Evolutionary conservation across 64 coral and sea anemone genomes (phyloP), one percentile per base, ranked within the genome.

Genomic region (Porites australiensis): DNA sequence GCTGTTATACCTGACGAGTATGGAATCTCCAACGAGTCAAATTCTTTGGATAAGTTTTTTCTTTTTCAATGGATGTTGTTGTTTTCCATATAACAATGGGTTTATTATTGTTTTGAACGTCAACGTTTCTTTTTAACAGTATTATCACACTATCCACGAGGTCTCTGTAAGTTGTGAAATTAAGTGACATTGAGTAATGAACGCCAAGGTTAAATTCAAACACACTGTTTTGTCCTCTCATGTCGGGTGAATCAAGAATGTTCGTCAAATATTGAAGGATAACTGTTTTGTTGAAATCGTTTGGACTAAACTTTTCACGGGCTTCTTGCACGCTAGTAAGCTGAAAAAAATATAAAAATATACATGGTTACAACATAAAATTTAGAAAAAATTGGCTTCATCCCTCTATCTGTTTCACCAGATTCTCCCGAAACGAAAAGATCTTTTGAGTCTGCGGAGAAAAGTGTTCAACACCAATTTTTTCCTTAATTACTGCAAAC

Each of bases 161-260:
- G 58, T 90, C 55, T 54, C 67, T 75, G 57, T 90, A 96, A 6
- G 79, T 66, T 58, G 73, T 75, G 79, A 96, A 93, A 15, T 70
- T 89, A 4, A 96, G 37, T 22, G 95, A 96, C 19, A 96, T 81
- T 3, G 91, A 74, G 77, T 86, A 96, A 87, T 96, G 95, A 10
- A 93, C 91, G 11, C 95, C 95, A 68, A 96, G 75, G 50, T 91
- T 96, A 55, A 96, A 96, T 8, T 93, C 18, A 12, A 96, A 93
- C 9, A 93, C 48, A 48, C 95, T 96, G 13, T 90, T 66, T 15
- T 65, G 49, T 23, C 50, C 75, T 10, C 79, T 58, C 64, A 96
- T 82, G 7, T 90, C 95, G 46, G 91, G 58, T 9, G 66, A 86
- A 13, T 77, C 58, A 13, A 96, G 74, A 10, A 90, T 58, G 3